Conservation (phyloP, 2,113 vertebrate genomes). For the Vimba vimba region DNA sequence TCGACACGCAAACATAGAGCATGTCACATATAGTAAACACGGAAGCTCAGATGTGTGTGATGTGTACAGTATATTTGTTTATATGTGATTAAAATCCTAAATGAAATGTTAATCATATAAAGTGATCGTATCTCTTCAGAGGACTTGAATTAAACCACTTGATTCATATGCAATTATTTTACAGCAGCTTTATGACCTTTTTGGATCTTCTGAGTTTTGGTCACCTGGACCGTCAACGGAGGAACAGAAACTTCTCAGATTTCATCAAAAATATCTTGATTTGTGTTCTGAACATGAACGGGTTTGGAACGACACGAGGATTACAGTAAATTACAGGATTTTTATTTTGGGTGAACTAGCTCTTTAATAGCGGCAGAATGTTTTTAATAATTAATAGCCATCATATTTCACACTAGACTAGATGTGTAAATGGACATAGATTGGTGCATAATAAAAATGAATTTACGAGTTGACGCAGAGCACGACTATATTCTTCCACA, state of each 20-base stretch:
- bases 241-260: no score
- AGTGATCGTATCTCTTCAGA: not conserved
- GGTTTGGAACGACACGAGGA: not conserved
- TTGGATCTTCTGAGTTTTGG: not conserved
- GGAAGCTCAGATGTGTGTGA: no score
- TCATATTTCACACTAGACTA: not conserved
- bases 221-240: no score
- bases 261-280: no score
- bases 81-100: no score
- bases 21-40: no score
- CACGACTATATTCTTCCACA: constrained; percentile 98
- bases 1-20: no score
- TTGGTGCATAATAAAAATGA: not conserved
- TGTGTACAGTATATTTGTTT: no score
- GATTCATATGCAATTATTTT: not conserved
- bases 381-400: not conserved
- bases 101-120: not conserved
- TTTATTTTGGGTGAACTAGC: not conserved
- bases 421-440: not conserved
- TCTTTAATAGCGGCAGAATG: not conserved
- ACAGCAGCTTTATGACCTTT: not conserved
- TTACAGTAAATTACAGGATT: not conserved
- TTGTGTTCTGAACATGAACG: no score
- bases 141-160: not conserved
- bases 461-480: constrained; percentile 98